phyloP scores from a whole-genome alignment of 2,797 vertebrate species.

The Manis pentadactyla region DNA sequence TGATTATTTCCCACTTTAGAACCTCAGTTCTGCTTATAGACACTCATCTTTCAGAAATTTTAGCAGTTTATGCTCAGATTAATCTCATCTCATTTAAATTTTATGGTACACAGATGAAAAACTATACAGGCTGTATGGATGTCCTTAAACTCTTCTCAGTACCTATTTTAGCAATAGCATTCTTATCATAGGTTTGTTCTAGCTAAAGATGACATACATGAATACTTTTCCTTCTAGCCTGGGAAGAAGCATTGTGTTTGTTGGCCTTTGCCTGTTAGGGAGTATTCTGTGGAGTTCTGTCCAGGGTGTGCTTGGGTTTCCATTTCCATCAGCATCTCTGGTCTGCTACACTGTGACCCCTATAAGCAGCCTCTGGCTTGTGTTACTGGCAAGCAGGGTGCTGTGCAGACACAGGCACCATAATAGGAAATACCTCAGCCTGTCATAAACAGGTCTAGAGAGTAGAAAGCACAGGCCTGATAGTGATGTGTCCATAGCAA shows the following conservation, averaged over 20 bases:
- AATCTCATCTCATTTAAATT: background rate
- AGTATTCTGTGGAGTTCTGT: conserved; percentile 55
- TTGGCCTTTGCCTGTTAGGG: background rate
- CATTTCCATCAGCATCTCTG: conserved; percentile 80
- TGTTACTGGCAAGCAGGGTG: conserved; percentile 60
- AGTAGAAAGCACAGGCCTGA: conserved; percentile 69
- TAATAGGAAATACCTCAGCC: conserved; percentile 79
- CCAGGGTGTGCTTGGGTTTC: conserved; percentile 86
- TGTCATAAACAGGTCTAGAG: conserved; percentile 75
- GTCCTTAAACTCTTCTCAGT: background rate
- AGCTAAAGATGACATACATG: background rate
- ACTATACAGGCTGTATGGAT: no score
- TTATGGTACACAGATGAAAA: background rate
- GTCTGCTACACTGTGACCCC: conserved; percentile 88
- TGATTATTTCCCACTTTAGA: background rate
- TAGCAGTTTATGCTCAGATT: background rate
- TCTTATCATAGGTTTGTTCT: background rate
- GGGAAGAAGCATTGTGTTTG: background rate
- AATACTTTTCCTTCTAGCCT: background rate
- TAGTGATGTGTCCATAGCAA: conserved; percentile 81
- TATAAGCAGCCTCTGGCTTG: conserved; percentile 74
- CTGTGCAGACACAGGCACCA: conserved; percentile 74
- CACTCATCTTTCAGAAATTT: background rate
- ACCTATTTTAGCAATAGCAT: background rate
- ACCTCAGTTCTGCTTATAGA: background rate